Evolutionary conservation across 2,113 vertebrate genomes (phyloP), one percentile per base, ranked within the genome.

Genomic region (Gnathonemus longibarbis): DNA sequence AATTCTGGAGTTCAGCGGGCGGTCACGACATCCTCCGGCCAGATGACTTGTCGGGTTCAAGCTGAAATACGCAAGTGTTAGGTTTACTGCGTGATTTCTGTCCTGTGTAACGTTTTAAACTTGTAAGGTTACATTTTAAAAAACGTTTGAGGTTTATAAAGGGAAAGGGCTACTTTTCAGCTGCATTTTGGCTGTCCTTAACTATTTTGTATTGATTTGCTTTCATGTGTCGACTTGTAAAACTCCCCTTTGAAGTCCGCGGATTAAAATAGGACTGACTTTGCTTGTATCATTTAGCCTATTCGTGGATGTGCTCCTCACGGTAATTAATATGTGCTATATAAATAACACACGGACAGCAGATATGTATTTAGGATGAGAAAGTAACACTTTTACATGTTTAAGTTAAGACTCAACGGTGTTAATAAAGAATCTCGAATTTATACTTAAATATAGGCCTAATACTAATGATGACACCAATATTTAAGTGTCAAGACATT

Each of bases 1-100:
- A 80, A 84, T 49, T 31, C 62, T 31, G 88, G 62, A 56, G 91
- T 89, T 91, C 91, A 91, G 39, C 49, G 56, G 58, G 88, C 84
- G 66, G 89, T 90, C 88, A 74, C n/a, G 74, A 86, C 88, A 45
- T 19, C 49, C 66, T 84, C 52, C 66, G 19, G 39, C 42, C 89
- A 90, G 84, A 90, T 89, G 84, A 70, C 83, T 48, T 49, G 45
- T 49, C 39, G 39, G n/a, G 53, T 50, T 90, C 85, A 27, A 86
- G 19, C 15, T 27, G 53, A 66, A 90, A 89, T 35, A 70, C 46
- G 48, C 58, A 56, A 42, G 52, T 85, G n/a, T 11, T 27, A 27
- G 58, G 62, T 27, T 70, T 62, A 56, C 84, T 80, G 27, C 19
- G 8, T 39, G 52, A n/a, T 56, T 48, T 50, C 49, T 24, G 39